These are phyloP conservation scores for Brienomyrus longianalis DNA, from an alignment of 2,113 vertebrate genomes.

Conservation along the genomic window DNA sequence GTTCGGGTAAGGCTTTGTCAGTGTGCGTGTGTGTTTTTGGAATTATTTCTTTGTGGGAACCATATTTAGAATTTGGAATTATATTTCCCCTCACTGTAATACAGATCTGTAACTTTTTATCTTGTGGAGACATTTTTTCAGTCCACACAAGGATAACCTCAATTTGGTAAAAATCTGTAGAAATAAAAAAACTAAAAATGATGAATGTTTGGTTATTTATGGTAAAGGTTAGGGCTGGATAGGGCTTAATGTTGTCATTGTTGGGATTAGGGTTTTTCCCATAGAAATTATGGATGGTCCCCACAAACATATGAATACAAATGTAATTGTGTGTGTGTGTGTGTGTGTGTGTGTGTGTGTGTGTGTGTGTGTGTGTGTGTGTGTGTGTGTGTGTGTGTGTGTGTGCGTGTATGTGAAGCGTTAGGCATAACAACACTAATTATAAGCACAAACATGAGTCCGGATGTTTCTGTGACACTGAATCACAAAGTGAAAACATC, in stretches of 20 bases:
- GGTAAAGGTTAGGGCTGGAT: neutral
- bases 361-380: neutral
- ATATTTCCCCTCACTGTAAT: neutral
- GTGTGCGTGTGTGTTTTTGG: neutral
- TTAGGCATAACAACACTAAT: neutral
- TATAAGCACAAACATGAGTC: neutral
- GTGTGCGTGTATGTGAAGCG: no score
- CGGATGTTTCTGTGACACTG: neutral
- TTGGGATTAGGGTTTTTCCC: no score
- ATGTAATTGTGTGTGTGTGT: neutral
- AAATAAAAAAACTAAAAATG: neutral
- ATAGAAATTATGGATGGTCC: neutral
- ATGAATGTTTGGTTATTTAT: neutral
- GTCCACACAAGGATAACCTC: neutral
- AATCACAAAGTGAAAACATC: neutral
- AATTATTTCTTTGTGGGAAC: neutral
- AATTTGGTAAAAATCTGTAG: neutral
- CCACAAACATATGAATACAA: neutral
- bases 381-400: neutral
- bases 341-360: neutral
- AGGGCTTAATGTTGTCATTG: neutral
- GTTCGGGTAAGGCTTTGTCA: slow-evolving; percentile 67
- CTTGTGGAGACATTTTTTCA: neutral
- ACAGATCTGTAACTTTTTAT: neutral
- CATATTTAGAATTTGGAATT: no score